phyloP scores from a whole-genome alignment of 1,140 invertebrate genomes.

The Sarcophaga bullata region DNA sequence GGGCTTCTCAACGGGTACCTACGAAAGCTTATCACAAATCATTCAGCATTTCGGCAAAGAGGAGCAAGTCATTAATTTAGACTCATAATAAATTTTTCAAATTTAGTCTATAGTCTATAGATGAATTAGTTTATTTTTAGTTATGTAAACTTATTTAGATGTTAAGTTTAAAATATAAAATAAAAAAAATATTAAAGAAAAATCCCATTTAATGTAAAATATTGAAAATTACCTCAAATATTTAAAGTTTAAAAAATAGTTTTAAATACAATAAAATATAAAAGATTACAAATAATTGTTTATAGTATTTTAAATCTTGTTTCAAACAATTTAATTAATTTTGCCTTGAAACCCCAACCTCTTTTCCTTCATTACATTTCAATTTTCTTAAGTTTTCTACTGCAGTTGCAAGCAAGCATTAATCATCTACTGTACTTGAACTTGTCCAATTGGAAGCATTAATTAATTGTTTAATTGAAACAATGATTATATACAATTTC shows the following conservation, averaged over 20 bases:
- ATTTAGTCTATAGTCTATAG: conserved; percentile 15
- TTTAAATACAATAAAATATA: neutral
- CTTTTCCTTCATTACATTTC: too few relatives aligned
- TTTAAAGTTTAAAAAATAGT: neutral
- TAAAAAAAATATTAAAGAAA: neutral
- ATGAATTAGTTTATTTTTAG: conserved; percentile 14
- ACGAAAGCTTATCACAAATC: conserved; percentile 75
- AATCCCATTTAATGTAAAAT: neutral
- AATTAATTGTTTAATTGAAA: neutral
- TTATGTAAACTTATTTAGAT: neutral
- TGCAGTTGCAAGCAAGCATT: neutral
- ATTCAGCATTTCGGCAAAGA: conserved; percentile 62
- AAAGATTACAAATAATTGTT: too few relatives aligned
- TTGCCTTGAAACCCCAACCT: too few relatives aligned
- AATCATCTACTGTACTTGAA: too few relatives aligned
- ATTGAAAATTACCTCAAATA: conserved; percentile 37
- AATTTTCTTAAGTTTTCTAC: neutral
- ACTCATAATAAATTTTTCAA: neutral
- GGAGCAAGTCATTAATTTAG: neutral
- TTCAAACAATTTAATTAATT: too few relatives aligned
- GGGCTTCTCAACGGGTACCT: conserved; percentile 79
- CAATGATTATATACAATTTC: neutral
- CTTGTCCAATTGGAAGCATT: neutral
- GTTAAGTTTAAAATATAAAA: conserved; percentile 19
- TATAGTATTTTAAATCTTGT: too few relatives aligned